Evolutionary conservation across 2,113 vertebrate genomes (phyloP), one percentile per base, ranked within the genome.

Genomic region (Egretta garzetta): DNA sequence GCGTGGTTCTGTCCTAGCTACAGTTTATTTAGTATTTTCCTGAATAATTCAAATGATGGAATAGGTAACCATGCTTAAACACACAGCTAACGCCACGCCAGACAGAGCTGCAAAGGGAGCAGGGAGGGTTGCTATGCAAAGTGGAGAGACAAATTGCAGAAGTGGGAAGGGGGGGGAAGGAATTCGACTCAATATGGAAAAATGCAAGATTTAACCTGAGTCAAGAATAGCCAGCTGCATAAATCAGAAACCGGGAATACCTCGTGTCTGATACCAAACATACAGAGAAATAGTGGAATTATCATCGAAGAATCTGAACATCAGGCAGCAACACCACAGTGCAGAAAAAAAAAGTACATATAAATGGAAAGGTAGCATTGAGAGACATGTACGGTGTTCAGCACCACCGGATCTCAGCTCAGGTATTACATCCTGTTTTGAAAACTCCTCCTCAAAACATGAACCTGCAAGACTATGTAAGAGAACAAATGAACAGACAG

Each of bases 291-390:
- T 9, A 16, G 5, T 19, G 18, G n/a, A 76, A 52, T 33, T 52
- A 8, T 11, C 43, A 55, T 15, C 0, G 0, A 58, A 60, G 32
- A 72, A 56, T 49, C 6, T 30, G 12, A 88, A 52, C 26, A 75
- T 55, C 43, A 89, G 27, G 23, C 27, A 86, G 59, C 37, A 86
- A 67, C 22, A 77, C 1, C 19, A 41, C 2, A 55, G 28, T 4
- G 30, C 32, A 75, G 41, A 18, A 73, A 67, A 73, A 73, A 52
- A n/a, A 47, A 1, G 8, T 8, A 45, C 8, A 22, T 9, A 18
- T 9, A 33, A 47, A 63, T 3, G 2, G 33, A 53, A 53, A 53
- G 5, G 28, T 8, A 66, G n/a, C 2, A 0, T 4, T 43, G 37
- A 33, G 30, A 56, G 16, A 62, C 1, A 24, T 1, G 1, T 6